A percentile compares a stretch with the other conserved stretches of the same genome.
These are phyloP conservation scores for Drosophila nr. perissopoda DNA, from an alignment of 2,888 invertebrate species.

Conservation along the genomic window DNA sequence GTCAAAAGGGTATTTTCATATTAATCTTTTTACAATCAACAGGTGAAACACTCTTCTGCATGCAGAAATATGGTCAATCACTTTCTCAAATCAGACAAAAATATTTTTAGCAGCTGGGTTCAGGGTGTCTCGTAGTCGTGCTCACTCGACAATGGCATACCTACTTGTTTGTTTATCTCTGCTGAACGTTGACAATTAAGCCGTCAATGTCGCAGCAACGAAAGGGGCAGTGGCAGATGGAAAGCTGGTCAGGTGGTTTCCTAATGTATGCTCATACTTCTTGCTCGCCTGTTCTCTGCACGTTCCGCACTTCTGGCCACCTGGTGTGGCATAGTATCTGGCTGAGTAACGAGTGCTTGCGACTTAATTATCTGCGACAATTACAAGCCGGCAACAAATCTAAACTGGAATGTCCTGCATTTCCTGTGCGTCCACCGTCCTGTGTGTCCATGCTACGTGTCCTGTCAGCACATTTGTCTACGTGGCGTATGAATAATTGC, in stretches of 20 bases:
- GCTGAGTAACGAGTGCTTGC: constrained; percentile 62
- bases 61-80: neutral
- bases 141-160: neutral
- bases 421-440: constrained; percentile 36
- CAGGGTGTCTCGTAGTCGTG: neutral
- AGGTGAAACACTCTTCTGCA: neutral
- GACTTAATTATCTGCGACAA: constrained; percentile 79
- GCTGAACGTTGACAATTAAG: constrained; percentile 27
- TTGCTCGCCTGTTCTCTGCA: constrained; percentile 2
- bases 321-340: constrained; percentile 18
- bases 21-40: neutral
- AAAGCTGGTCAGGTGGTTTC: constrained; percentile 3
- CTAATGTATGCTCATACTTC: constrained; percentile 28
- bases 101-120: neutral
- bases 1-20: neutral
- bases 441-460: constrained; percentile 48
- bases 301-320: constrained; percentile 22
- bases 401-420: constrained; percentile 74
- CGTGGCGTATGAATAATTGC: constrained; percentile 80
- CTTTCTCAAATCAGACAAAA: neutral
- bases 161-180: constrained; percentile 54
- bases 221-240: neutral
- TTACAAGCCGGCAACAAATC: constrained; percentile 78
- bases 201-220: neutral
- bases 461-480: constrained; percentile 81